These are phyloP conservation scores for Gymnothorax reevesii DNA, from an alignment of 2,797 vertebrate species.

Conservation along the genomic window DNA sequence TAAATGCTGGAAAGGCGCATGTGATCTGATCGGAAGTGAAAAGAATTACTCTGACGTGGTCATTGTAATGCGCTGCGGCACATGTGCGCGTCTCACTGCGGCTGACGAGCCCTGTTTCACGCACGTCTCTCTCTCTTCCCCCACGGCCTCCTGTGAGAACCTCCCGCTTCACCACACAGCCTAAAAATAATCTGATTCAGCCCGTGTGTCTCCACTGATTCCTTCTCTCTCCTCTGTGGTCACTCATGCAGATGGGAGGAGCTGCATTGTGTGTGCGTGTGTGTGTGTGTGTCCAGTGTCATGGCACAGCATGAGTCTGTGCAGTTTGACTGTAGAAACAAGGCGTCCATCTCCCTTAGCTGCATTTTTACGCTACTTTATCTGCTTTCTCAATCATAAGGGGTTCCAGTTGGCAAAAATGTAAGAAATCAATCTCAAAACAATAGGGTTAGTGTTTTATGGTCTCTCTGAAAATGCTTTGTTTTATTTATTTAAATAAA, in stretches of 20 bases:
- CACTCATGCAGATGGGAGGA: background rate
- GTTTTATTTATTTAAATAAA: background rate
- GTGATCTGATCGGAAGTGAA: background rate
- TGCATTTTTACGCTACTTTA: too few relatives aligned
- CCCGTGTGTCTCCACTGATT: background rate
- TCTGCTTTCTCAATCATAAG: background rate
- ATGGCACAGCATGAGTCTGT: too few relatives aligned
- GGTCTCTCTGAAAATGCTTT: background rate
- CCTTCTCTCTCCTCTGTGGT: background rate
- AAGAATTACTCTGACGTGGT: background rate
- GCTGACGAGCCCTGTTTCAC: constrained; percentile 7
- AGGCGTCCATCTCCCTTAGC: background rate
- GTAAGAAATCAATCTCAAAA: background rate
- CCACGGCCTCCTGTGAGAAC: too few relatives aligned
- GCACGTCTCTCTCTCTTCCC: background rate
- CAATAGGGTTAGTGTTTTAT: too few relatives aligned
- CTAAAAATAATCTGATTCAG: constrained; percentile 22
- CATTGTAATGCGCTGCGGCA: background rate
- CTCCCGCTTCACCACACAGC: background rate
- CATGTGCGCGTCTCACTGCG: background rate
- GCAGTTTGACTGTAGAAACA: background rate
- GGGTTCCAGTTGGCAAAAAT: background rate
- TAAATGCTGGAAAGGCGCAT: background rate
- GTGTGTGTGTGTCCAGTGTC: too few relatives aligned
- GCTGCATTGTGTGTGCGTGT: background rate